Conservation (phyloP, 2,888 invertebrate genomes). For the Steinernema hermaphroditum region DNA sequence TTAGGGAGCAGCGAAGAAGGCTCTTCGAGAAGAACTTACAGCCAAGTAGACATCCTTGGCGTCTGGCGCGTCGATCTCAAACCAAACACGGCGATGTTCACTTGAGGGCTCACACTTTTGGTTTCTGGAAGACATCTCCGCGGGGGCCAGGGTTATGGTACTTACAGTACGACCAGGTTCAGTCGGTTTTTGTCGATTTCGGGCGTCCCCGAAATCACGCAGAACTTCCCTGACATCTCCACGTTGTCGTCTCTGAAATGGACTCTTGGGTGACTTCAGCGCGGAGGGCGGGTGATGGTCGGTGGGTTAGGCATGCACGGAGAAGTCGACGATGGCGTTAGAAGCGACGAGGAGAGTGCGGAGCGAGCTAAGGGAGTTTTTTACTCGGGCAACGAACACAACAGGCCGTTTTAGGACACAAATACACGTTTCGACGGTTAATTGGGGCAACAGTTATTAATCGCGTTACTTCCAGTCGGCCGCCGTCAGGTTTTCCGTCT, state of each 20-base stretch:
- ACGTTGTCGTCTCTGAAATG: constrained; percentile 14
- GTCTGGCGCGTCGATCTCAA: constrained; percentile 48
- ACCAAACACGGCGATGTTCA: constrained; percentile 40
- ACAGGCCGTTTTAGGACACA: constrained; percentile 24
- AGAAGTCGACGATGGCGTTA: constrained; percentile 6
- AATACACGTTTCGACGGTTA: constrained; percentile 26
- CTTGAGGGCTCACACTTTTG: neutral
- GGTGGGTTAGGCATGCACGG: constrained; percentile 1
- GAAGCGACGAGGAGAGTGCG: neutral
- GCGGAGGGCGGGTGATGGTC: neutral
- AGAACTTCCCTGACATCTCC: constrained; percentile 24
- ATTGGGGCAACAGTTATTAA: neutral
- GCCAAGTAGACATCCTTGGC: constrained; percentile 51
- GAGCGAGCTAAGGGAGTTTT: neutral
- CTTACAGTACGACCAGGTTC: constrained; percentile 17
- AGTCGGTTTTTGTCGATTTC: constrained; percentile 11
- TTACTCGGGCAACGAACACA: constrained; percentile 28
- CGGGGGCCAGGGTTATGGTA: neutral
- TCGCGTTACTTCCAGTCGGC: constrained; percentile 25
- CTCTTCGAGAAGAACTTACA: constrained; percentile 35
- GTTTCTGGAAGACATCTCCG: neutral
- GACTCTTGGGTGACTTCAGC: neutral
- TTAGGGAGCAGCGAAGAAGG: neutral
- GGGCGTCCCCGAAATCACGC: constrained; percentile 25
- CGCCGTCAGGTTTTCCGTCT: constrained; percentile 15